Percentiles rank a stretch among this genome's conserved stretches.
Evolutionary conservation across 2,888 invertebrate genomes (phyloP).

Genomic region (Stenchaetothrips biformis): DNA sequence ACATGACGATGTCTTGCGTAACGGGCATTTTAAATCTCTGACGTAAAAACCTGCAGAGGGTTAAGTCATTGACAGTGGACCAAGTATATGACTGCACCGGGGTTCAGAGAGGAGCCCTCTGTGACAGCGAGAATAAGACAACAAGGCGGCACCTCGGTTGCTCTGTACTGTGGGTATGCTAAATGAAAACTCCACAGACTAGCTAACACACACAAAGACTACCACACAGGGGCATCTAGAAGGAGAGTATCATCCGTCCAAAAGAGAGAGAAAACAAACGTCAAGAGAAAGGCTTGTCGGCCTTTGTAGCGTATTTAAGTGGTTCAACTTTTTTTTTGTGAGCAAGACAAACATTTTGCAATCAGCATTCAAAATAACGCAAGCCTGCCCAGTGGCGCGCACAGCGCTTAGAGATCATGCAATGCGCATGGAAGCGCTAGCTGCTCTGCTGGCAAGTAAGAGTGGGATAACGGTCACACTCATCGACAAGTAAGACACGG

Average conservation of each 20-base stretch:
- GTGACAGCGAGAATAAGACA: neutral
- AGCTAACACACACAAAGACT: slow-evolving; percentile 4
- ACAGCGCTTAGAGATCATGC: neutral
- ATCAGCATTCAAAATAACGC: neutral
- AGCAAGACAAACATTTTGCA: neutral
- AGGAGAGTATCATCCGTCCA: neutral
- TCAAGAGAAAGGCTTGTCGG: too few species aligned
- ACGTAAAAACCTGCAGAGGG: too few species aligned
- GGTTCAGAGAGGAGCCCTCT: neutral
- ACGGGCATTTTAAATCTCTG: too few species aligned
- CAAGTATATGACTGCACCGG: too few species aligned
- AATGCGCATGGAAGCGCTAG: neutral
- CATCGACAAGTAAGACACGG: too few species aligned
- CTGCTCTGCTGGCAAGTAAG: too few species aligned
- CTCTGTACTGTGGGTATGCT: neutral
- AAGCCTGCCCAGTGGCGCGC: neutral
- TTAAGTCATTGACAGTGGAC: too few species aligned
- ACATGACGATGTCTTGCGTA: too few species aligned
- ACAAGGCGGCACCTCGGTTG: too few species aligned
- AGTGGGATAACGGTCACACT: too few species aligned
- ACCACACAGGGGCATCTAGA: slow-evolving; percentile 12
- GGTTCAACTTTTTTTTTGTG: neutral
- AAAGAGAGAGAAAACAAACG: too few species aligned
- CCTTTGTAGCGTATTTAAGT: too few species aligned
- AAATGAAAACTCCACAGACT: neutral